Conservation (phyloP, 2,888 invertebrate genomes). For the Lasioglossum vierecki region DNA sequence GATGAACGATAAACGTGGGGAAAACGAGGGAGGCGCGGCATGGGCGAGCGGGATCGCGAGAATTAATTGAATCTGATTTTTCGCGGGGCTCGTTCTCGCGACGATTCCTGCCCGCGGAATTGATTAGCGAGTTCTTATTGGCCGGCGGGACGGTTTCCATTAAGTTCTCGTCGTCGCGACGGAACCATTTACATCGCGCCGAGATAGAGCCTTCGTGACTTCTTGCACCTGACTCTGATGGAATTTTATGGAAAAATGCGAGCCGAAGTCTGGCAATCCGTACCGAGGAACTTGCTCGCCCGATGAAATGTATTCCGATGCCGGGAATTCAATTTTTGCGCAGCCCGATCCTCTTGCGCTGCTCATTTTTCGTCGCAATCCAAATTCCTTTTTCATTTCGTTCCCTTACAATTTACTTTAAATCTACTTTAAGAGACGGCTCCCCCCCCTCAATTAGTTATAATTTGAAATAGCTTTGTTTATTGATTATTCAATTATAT, state of each 20-base stretch:
- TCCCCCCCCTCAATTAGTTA: neutral
- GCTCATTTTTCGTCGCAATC: neutral
- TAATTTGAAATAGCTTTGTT: neutral
- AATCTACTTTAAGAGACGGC: neutral
- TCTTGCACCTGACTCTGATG: constrained; percentile 39
- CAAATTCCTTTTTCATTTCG: neutral
- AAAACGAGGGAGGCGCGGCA: neutral
- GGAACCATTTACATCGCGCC: constrained; percentile 54
- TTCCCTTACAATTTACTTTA: neutral
- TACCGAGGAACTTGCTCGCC: neutral
- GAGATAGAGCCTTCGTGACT: constrained; percentile 51
- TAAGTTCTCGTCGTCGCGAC: constrained; percentile 48
- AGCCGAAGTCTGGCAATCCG: neutral
- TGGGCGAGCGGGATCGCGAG: neutral
- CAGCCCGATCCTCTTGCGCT: neutral
- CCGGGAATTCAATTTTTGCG: neutral
- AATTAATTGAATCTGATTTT: constrained; percentile 43
- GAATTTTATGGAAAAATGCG: neutral
- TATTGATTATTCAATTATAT: too few species aligned
- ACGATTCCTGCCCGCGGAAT: constrained; percentile 24
- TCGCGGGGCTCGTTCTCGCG: neutral
- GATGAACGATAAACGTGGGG: constrained; percentile 12
- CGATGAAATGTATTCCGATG: neutral
- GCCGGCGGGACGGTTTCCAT: constrained; percentile 13
- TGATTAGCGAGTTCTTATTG: constrained; percentile 56